Conservation (phyloP, 2,113 vertebrate species). For the Murina feae region DNA sequence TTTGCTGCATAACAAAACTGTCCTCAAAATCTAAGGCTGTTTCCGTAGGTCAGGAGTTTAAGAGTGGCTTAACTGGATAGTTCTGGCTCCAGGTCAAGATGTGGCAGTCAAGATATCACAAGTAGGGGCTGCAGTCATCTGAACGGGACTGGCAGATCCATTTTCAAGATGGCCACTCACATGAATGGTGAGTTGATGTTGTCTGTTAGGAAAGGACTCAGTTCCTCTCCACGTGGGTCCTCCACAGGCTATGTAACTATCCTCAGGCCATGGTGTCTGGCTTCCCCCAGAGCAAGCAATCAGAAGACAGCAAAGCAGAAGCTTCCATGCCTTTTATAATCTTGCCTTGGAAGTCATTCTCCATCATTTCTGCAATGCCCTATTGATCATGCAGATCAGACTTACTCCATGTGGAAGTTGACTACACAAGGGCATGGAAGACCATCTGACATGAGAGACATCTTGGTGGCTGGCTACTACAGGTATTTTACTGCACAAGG, state of each 20-base stretch:
- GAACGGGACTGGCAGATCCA: background rate
- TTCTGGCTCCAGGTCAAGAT: background rate
- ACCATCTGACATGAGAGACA: background rate
- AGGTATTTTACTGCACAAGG: background rate
- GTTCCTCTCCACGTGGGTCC: background rate
- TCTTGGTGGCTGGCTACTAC: background rate
- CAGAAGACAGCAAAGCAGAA: background rate
- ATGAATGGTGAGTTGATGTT: background rate
- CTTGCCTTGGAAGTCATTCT: background rate
- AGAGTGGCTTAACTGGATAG: background rate
- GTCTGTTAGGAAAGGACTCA: background rate
- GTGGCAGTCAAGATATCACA: background rate
- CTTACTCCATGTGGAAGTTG: background rate
- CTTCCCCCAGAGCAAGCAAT: background rate
- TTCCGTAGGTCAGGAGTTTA: background rate
- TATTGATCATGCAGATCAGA: background rate
- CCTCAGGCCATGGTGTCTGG: background rate
- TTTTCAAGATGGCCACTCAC: background rate
- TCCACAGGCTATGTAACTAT: background rate
- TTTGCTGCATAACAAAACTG: background rate
- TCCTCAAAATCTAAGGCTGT: background rate
- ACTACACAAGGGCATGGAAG: accelerated
- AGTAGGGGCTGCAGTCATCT: background rate
- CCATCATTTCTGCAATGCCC: background rate
- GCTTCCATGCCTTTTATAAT: background rate